Evolutionary conservation across 92 coral and sea anemone genomes (phyloP).

Genomic region (Parazoanthus atlanticus): DNA sequence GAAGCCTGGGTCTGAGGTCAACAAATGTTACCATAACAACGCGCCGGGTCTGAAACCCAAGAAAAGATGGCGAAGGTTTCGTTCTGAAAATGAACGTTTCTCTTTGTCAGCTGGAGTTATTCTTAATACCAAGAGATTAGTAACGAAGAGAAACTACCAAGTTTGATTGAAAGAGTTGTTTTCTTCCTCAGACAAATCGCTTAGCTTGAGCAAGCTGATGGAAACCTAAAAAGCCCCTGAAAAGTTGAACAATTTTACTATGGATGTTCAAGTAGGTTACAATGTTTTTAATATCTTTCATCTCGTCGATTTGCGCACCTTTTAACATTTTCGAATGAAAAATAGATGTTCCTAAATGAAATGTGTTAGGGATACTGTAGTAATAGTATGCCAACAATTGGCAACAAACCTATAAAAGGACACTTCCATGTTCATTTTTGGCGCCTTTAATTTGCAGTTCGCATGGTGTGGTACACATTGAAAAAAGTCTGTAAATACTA

Average conservation of each 20-base stretch:
- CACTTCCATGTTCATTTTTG: not conserved
- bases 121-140: constrained; percentile 7
- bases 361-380: not conserved
- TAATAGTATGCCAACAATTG: not conserved
- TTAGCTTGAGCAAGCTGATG: not conserved
- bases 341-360: not conserved
- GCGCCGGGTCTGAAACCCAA: not conserved
- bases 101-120: constrained; percentile 6
- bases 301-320: not conserved
- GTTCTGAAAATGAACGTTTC: constrained; percentile 19
- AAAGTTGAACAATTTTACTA: not conserved
- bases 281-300: not conserved
- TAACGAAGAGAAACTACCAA: not conserved
- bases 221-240: constrained; percentile 18
- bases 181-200: not conserved
- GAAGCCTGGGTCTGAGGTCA: constrained; percentile 32
- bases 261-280: constrained; percentile 40
- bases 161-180: not conserved
- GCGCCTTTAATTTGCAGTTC: not conserved
- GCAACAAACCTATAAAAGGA: not conserved
- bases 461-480: not conserved
- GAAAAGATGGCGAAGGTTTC: constrained; percentile 33
- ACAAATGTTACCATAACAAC: constrained; percentile 47
- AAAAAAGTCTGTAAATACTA: too few relatives aligned
- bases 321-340: too few relatives aligned